These are phyloP conservation scores for Hucho hucho DNA, from an alignment of 2,113 vertebrate genomes.

Conservation along the genomic window DNA sequence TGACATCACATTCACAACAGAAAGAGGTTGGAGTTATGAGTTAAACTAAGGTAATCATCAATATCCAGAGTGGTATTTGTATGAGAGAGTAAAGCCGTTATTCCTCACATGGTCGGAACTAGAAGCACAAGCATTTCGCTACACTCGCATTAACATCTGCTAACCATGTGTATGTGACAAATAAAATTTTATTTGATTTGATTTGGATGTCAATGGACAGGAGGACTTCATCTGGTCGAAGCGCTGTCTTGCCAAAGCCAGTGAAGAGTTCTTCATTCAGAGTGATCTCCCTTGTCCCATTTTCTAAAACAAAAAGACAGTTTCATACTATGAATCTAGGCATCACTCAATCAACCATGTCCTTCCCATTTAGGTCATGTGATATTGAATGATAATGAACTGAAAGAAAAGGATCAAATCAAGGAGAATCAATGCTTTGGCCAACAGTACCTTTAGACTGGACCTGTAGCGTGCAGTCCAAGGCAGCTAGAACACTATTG, in stretches of 20 bases:
- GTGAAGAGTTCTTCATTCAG: constrained; percentile 70
- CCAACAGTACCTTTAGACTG: constrained; percentile 69
- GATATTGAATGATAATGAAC: neutral
- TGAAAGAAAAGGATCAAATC: neutral
- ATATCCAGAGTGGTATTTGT: neutral
- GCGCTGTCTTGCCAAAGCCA: constrained; percentile 53
- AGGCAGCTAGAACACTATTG: constrained; percentile 76
- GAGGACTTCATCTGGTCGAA: constrained; percentile 74
- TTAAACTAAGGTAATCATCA: too few relatives aligned
- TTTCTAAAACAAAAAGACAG: constrained; percentile 10
- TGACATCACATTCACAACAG: too few relatives aligned
- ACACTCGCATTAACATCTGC: too few relatives aligned
- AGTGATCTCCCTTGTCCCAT: constrained; percentile 55
- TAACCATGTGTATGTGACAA: too few relatives aligned
- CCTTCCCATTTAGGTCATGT: neutral
- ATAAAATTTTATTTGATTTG: too few relatives aligned
- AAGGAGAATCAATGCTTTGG: neutral
- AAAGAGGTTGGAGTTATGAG: too few relatives aligned
- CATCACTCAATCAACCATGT: neutral
- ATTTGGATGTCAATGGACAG: constrained; percentile 71
- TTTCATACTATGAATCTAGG: neutral
- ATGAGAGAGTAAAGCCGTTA: neutral
- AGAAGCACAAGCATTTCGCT: too few relatives aligned
- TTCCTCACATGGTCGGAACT: too few relatives aligned
- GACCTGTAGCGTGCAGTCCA: constrained; percentile 69